A percentile compares a stretch with the other conserved stretches of the same genome.
Conservation (phyloP, 2,888 invertebrate genomes). For the Nemotelus nigrinus region DNA sequence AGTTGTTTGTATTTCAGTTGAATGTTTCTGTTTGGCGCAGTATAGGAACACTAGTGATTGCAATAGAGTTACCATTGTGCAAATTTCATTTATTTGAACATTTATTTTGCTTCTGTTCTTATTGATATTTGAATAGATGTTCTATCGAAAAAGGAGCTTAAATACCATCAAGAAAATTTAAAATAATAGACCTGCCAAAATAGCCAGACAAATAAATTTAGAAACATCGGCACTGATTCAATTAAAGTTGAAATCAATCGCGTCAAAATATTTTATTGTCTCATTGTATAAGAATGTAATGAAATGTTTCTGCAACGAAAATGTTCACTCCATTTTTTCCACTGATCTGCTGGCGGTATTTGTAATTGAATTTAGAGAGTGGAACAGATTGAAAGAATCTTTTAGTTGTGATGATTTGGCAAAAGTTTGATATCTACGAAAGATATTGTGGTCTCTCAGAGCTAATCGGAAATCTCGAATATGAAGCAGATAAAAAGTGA, state of each 20-base stretch:
- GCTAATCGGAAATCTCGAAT: not conserved
- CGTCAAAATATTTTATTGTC: no score
- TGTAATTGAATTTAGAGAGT: conserved; percentile 35
- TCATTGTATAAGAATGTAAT: not conserved
- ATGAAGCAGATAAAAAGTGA: not conserved
- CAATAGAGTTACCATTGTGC: no score
- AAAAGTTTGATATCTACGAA: not conserved
- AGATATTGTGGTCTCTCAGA: conserved; percentile 29
- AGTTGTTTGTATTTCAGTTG: conserved; percentile 36
- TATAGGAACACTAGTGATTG: no score
- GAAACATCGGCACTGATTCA: no score
- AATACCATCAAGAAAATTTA: no score
- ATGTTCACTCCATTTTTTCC: conserved; percentile 30
- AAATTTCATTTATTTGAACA: no score
- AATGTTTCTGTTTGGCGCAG: not conserved
- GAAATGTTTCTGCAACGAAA: not conserved
- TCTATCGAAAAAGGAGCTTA: not conserved
- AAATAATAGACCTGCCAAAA: no score
- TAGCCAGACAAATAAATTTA: no score
- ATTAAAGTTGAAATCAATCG: no score
- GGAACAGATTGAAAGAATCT: conserved; percentile 31
- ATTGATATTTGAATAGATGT: not conserved
- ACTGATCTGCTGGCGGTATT: conserved; percentile 21
- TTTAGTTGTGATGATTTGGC: conserved; percentile 36
- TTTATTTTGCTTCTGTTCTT: not conserved